Evolutionary conservation across 2,888 invertebrate species (phyloP), one percentile per base, ranked within the genome.

Genomic region (Ophion costatus): DNA sequence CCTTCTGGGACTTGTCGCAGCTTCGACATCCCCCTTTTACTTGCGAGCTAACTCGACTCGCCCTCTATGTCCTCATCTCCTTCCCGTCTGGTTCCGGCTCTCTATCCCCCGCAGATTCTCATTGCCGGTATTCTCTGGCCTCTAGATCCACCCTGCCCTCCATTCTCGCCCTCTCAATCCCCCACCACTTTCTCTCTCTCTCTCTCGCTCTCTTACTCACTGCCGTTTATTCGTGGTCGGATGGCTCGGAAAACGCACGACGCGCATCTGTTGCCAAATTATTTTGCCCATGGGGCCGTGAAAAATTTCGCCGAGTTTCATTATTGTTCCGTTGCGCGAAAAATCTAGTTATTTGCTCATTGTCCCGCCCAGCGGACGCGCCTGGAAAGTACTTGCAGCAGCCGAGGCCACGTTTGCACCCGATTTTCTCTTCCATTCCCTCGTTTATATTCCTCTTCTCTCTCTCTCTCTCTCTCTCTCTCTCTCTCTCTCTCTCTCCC

Each of bases 231-330:
- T 92, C 92, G 92, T 93, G 93, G 92, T 93, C 91, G 93, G 92
- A 88, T 93, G 92, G 89, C 89, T 92, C 91, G 91, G 91, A 90
- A 93, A 92, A 92, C 85, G 87, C 84, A 86, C 91, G 90, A 89
- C 90, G 91, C 91, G 92, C 93, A 93, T 93, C 93, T 93, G 93
- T 93, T 92, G 92, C 93, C 93, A 93, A 93, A 93, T 93, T 93
- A 93, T 93, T 93, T 93, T 92, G 92, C 91, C 92, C 92, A 93
- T 90, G 91, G 91, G 91, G 88, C 92, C 92, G 93, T 93, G 92
- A 93, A 93, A 93, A 93, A 93, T 93, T 91, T 89, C 88, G 81
- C 80, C 86, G 78, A 84, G 86, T 90, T 91, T 92, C 91, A 92
- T 93, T 92, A 93, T 92, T 92, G 93, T 92, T 91, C 89, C 92